These are phyloP conservation scores for Strix uralensis DNA, from an alignment of 2,113 vertebrate genomes.

Conservation along the genomic window DNA sequence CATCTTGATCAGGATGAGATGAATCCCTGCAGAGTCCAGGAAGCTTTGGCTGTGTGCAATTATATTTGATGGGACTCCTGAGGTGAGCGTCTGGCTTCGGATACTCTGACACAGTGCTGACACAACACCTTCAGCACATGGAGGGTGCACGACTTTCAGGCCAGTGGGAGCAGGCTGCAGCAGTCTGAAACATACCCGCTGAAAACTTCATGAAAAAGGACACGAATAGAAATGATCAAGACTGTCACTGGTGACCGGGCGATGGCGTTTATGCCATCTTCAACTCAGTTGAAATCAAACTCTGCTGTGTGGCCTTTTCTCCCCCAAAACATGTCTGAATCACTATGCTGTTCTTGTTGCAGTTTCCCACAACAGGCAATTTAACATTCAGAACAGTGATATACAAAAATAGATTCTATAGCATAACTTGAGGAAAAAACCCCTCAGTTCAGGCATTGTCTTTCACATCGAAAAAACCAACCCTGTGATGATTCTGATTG, in stretches of 20 bases:
- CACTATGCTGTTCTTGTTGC: background rate
- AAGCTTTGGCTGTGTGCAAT: conserved; percentile 12
- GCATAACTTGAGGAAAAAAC: background rate
- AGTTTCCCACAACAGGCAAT: background rate
- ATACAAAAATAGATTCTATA: background rate
- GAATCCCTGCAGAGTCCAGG: conserved; percentile 24
- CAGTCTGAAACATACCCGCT: background rate
- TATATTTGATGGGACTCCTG: conserved; percentile 24
- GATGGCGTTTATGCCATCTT: background rate
- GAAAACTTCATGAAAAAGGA: background rate
- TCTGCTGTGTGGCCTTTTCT: background rate
- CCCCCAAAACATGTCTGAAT: background rate
- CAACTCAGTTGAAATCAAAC: background rate
- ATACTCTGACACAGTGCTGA: background rate
- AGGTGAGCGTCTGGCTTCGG: background rate
- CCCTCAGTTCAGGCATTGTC: conserved; percentile 8
- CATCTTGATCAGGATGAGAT: conserved; percentile 22
- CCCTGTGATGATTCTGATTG: conserved; percentile 11
- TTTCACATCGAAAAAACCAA: background rate
- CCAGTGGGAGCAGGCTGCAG: background rate
- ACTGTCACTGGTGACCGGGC: background rate
- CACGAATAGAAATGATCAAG: background rate
- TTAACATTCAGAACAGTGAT: background rate
- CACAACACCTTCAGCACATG: background rate
- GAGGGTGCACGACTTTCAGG: background rate